Evolutionary conservation across 2,113 vertebrate species (phyloP).

Genomic region (Gnathochromis pfefferi): DNA sequence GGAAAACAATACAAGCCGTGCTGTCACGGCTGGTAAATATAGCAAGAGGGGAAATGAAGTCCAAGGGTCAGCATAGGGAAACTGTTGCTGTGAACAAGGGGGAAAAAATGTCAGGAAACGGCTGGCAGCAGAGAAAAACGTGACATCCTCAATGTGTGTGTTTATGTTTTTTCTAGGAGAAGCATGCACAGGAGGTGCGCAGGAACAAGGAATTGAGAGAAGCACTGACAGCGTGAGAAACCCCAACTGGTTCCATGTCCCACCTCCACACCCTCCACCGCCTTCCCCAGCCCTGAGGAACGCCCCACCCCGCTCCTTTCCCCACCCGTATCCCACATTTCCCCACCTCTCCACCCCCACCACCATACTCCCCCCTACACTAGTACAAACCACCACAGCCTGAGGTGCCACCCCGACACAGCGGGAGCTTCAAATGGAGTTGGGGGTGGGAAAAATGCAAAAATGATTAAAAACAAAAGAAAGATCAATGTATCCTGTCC

Average conservation of each 20-base stretch:
- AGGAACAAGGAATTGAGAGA: conserved; percentile 95
- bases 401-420: conserved; percentile 22
- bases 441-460: conserved; percentile 34
- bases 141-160: not conserved
- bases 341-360: not conserved
- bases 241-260: conserved; percentile 8
- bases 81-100: not conserved
- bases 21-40: not conserved
- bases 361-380: conserved; percentile 2
- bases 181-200: conserved; percentile 87
- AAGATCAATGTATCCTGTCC: conserved; percentile 38
- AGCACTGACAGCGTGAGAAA: conserved; percentile 71
- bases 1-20: not conserved
- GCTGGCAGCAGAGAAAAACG: not conserved
- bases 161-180: conserved; percentile 73
- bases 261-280: not conserved
- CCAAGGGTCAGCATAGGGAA: not conserved
- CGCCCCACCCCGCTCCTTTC: not conserved
- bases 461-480: conserved; percentile 9
- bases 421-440: conserved; percentile 31
- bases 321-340: not conserved
- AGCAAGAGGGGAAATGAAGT: not conserved
- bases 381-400: conserved; percentile 42
- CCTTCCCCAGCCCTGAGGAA: conserved; percentile 27
- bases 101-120: not conserved